These are phyloP conservation scores for Helarctos malayanus DNA, from an alignment of 2,797 vertebrate genomes.

Conservation along the genomic window DNA sequence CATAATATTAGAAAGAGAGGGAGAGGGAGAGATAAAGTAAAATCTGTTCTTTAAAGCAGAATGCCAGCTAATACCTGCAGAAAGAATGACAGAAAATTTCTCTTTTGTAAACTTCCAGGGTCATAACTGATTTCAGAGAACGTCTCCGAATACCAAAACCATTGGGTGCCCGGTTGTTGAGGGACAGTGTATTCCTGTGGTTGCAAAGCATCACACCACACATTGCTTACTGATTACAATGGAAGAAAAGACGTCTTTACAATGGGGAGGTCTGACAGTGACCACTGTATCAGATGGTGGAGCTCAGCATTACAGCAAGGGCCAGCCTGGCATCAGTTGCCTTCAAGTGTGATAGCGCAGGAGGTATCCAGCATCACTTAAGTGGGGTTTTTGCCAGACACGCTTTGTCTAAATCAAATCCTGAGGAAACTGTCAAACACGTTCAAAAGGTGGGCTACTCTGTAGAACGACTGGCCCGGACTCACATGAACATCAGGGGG, in stretches of 20 bases:
- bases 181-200: not conserved
- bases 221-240: not conserved
- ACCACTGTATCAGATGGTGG: not conserved
- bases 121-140: not conserved
- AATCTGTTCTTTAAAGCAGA: not conserved
- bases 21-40: not conserved
- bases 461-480: not conserved
- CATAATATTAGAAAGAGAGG: not conserved
- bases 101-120: not conserved
- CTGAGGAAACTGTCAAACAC: not conserved
- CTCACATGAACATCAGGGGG: not conserved
- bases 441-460: not conserved
- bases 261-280: not conserved
- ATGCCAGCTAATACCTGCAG: not conserved
- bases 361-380: not conserved
- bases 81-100: not conserved
- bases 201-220: not conserved
- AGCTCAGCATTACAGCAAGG: too few relatives aligned
- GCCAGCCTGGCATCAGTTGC: too few relatives aligned
- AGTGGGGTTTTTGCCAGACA: not conserved
- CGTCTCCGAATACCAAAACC: not conserved
- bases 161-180: not conserved
- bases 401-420: not conserved
- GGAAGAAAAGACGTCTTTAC: not conserved
- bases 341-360: not conserved